Evolutionary conservation across 2,797 vertebrate genomes (phyloP), one percentile per base, ranked within the genome.

Genomic region (Channa striata): DNA sequence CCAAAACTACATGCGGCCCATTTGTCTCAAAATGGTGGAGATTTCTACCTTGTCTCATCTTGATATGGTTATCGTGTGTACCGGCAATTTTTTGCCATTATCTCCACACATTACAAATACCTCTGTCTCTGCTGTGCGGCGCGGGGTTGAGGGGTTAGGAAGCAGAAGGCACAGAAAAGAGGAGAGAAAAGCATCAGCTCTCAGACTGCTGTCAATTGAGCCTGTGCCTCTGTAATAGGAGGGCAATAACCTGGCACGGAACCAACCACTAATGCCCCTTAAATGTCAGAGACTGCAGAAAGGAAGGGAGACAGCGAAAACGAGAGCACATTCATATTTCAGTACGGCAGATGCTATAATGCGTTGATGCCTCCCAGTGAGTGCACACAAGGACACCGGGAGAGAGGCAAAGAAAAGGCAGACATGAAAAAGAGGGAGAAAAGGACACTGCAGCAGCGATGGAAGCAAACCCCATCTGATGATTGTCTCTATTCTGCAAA

Each of bases 231-330:
- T 50, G 78, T 84, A 77, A 81, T 64, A 80, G 49, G 74, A 72
- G 85, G 51, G 17, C 6, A 39, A 80, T 89, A 83, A 65, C 60
- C 85, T 93, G 94, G 92, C 93, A 72, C 78, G 44, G 59, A 39
- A 89, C 92, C 93, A 90, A 80, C 74, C 78, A 77, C 89, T 91
- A 90, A 91, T 92, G 87, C 87, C 87, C 85, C 89, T 89, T 90
- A 91, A 93, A 93, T 88, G 87, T 87, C 89, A 93, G 80, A 87
- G 72, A 82, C 83, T 86, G 82, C 69, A 81, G 76, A 89, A 82
- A 80, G 80, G 57, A 75, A 72, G 72, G 39, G 77, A 83, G 85
- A 78, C 68, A 48, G 82, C 67, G 72, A 85, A 85, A 81, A 81
- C 12, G 80, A 77, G 76, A 88, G 73, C 57, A 61, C 84, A 91